Percentiles rank a stretch among this genome's conserved stretches.
phyloP scores from a whole-genome alignment of 2,888 invertebrate species.

The Xanthorhoe designata region DNA sequence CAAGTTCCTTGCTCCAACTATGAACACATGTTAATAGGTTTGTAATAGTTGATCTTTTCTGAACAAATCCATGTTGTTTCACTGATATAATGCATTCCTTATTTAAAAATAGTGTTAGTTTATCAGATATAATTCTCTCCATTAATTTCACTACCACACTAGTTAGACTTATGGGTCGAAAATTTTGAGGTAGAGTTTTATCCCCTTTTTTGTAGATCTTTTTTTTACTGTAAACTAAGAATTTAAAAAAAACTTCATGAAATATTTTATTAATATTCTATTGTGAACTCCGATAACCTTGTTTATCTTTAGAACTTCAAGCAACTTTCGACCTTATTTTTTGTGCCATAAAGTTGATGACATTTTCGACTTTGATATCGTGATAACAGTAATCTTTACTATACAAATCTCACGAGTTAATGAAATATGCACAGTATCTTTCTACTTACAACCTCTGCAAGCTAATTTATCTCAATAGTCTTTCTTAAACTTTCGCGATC shows the following conservation, averaged over 20 bases:
- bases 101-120: no score
- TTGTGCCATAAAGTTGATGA: background rate
- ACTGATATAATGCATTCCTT: no score
- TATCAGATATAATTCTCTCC: no score
- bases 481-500: no score
- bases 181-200: no score
- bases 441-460: background rate
- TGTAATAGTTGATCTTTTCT: no score
- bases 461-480: background rate
- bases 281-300: slow-evolving; percentile 5
- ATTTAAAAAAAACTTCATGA: background rate
- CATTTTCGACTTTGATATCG: background rate
- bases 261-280: background rate
- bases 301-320: background rate
- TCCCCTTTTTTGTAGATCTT: no score
- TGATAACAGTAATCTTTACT: background rate
- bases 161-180: no score
- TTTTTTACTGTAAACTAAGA: slow-evolving; percentile 2
- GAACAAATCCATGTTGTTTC: no score
- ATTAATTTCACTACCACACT: no score
- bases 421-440: background rate
- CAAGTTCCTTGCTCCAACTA: no score
- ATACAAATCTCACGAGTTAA: background rate
- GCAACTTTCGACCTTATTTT: background rate
- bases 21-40: no score